Evolutionary conservation across 2,888 invertebrate genomes (phyloP), one percentile per base, ranked within the genome.

Genomic region (Heliconius erato): DNA sequence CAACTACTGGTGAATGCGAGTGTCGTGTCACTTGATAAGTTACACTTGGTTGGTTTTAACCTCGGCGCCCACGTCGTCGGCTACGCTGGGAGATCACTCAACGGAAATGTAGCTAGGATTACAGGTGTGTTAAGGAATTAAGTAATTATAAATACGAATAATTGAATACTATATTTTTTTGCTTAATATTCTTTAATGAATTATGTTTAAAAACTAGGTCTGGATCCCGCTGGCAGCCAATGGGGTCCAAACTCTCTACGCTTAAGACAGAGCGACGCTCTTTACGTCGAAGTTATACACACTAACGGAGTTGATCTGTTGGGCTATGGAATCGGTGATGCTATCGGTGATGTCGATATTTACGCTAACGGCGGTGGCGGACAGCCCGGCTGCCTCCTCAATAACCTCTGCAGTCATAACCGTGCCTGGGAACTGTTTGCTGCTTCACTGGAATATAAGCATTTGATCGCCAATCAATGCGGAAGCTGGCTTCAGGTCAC

Each of bases 351-450:
- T 90, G 97, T 98, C 0, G 99, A 99, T 93, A 98, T 98, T 93
- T 99, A 97, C 91, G 98, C 98, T 0, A 99, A 99, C 88, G 98
- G 98, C 0, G 99, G 99, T 0, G 96, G 97, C 77, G 96, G 97
- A 88, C 98, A 95, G 85, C 95, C 95, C 0, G 95, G 94, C 0
- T 95, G 95, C 79, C 16, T 88, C 0, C 16, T 88, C 0, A 88
- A 85, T 9, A 88, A 90, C 74, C 12, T 85, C 0, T 94, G 94
- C 84, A 88, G 88, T 81, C 94, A 94, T 81, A 88, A 91, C 65
- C 89, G 93, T 6, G 91, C 94, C 0, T 92, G 89, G 86, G 90
- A 93, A 74, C 72, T 93, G 2, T 88, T 89, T 80, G 87, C 90
- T 19, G 93, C 92, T 0, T 89, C 92, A 0, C 85, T 93, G 12